Evolutionary conservation across 2,888 invertebrate species (phyloP), one percentile per base, ranked within the genome.

Genomic region (Andrena praecox): DNA sequence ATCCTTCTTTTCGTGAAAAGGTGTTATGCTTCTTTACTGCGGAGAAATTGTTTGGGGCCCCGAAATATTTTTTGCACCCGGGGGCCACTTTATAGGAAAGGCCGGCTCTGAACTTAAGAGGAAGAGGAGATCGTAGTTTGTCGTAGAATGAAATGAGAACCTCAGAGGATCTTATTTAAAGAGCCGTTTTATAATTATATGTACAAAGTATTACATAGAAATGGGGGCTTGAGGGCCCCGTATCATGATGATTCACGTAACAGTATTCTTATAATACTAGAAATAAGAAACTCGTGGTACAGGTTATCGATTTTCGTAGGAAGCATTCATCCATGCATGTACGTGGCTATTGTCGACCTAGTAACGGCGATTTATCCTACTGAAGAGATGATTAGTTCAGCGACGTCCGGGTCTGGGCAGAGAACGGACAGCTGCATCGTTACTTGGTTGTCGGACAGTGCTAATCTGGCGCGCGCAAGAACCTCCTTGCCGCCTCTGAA

Each of bases 371-470:
- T 63, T 76, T 96, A 98, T 93, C 97, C 98, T 87, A 98, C 97
- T 42, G 98, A 97, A 29, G 98, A 96, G 70, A 98, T 96, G 72
- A 99, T 96, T 12, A 99, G 95, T 92, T 98, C 98, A 0, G 98
- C 97, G 0, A 99, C 96, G 86, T 97, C 96, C 69, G 97, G 96
- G 93, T 98, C 96, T 16, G 97, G 97, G 29, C 98, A 97, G 62
- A 99, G 95, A 0, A 99, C 98, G 0, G 98, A 97, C 72, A 99
- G 95, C 93, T 98, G 98, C 98, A 99, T 98, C 2, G 98, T 98
- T 0, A 99, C 98, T n/a, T 97, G 97, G 42, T 95, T 96, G 52
- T 96, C 95, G 0, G 96, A 96, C n/a, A 98, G 95, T 1, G 96
- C 97, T 80, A 98, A 93, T 93, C 98, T 98, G 2, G 98, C 97